Base-by-base conservation (phyloP, 2,113 vertebrate species). In the Aegypius monachus region DNA sequence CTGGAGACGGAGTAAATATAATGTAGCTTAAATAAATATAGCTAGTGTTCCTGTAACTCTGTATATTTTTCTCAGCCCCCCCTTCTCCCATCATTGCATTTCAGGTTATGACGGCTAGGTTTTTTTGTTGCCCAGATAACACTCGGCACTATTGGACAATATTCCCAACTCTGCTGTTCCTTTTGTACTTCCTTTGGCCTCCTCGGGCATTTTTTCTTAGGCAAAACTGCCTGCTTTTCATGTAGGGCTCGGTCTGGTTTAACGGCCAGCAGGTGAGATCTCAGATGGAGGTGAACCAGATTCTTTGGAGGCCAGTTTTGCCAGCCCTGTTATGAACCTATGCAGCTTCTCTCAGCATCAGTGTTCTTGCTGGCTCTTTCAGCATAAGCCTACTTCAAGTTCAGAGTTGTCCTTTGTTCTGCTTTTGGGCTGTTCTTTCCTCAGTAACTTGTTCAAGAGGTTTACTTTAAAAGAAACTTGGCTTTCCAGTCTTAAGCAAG, bases 301-400 rank as follows among this genome's bases (percentile, higher is more conserved):
- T 10, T 4, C 34, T 34, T 36, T 8, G 11, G 34, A 58, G 52
- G 47, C 11, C 0, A 0, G 1, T 71, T 80, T 81, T 42, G 22
- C 55, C 56, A 65, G 47, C 48, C 11, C 1, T 3, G 4, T 9
- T 53, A 3, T 3, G 16, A 72, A 8, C 1, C 3, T 8, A 1
- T 10, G 6, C 8, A 4, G 17, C 65, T 71, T 67, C 65, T 87
- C 7, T 82, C 43, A n/a, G 25, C 16, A 20, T 31, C 20, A 15
- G n/a, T 59, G n/a, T 65, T 52, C 70, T 80, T 42, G 55, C 48
- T 75, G 62, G 7, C 73, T 80, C 43, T 88, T 79, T 36, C 29
- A 62, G 71, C 48, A 13, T 63, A 53, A 94, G 27, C n/a, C 27
- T 45, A 4, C n/a, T 86, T 45, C 31, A 55, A 5, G 5, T 63